Percentiles rank a stretch among this genome's conserved stretches.
Evolutionary conservation across 2,113 vertebrate species (phyloP).

Genomic region (Oryctolagus cuniculus): mOryCun1.1 NC_091437.1:16993501-16994000

Average conservation of each 20-base stretch:
- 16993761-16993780: neutral
- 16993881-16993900: neutral
- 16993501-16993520: neutral
- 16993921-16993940: neutral
- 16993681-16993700: neutral
- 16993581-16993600: neutral
- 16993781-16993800: neutral
- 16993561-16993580: neutral
- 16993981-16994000: neutral
- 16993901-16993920: conserved; percentile 16
- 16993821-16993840: neutral
- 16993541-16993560: neutral
- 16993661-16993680: neutral
- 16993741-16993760: neutral
- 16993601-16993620: neutral
- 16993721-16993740: neutral
- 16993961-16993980: neutral
- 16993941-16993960: neutral
- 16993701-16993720: neutral
- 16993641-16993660: neutral
- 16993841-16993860: neutral
- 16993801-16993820: neutral
- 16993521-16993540: neutral
- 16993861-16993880: neutral
- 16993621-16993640: neutral